Evolutionary conservation across 2,113 vertebrate species (phyloP).

Genomic region (Pygoscelis antarcticus): DNA sequence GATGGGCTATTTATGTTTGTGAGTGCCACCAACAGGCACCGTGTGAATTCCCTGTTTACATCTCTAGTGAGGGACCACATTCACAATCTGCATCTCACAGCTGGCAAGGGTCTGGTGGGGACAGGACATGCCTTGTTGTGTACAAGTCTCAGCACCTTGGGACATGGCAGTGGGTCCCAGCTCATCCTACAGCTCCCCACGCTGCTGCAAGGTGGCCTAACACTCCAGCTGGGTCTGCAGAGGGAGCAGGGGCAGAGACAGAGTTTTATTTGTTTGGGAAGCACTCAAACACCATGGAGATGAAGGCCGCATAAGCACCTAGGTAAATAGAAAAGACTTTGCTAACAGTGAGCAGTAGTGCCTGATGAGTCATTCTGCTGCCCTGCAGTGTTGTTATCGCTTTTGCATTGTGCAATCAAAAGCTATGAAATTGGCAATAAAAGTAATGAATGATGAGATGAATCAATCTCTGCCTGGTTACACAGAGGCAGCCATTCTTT

Average conservation of each 20-base stretch:
- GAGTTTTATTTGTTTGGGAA: conserved; percentile 58
- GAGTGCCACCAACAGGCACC: neutral
- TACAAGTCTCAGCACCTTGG: neutral
- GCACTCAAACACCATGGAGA: conserved; percentile 51
- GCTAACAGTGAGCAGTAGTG: neutral
- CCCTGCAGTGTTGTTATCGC: conserved; percentile 44
- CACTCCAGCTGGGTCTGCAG: neutral
- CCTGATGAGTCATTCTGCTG: conserved; percentile 52
- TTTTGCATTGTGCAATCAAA: conserved; percentile 19
- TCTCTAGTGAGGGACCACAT: neutral
- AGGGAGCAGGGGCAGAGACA: neutral
- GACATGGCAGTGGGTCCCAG: neutral
- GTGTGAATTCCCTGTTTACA: neutral
- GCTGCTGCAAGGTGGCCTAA: neutral
- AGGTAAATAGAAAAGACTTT: conserved; percentile 56
- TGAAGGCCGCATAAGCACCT: conserved; percentile 37
- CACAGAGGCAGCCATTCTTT: neutral
- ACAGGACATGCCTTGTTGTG: neutral
- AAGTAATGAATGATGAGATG: neutral
- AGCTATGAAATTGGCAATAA: conserved; percentile 40
- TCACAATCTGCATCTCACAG: neutral
- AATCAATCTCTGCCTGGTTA: conserved; percentile 14
- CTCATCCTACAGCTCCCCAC: neutral
- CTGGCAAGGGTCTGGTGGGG: neutral
- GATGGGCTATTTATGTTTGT: neutral